Percentiles rank a stretch among this genome's conserved stretches.
These are phyloP conservation scores for Toxotes chatareus DNA, from an alignment of 2,113 vertebrate genomes.

Conservation along the genomic window DNA sequence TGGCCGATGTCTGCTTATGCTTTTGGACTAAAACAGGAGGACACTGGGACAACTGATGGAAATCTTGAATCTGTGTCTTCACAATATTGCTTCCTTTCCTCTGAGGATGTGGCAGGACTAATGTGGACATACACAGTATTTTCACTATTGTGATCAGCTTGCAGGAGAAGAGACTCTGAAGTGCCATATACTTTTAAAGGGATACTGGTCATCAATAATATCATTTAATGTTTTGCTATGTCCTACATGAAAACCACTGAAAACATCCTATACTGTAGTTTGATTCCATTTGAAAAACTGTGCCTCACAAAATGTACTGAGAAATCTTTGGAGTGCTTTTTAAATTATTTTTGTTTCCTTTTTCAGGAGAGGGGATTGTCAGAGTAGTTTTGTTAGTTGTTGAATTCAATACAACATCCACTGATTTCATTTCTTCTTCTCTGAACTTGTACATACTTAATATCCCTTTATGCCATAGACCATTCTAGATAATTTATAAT, in stretches of 20 bases:
- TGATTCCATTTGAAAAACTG: slow-evolving; percentile 82
- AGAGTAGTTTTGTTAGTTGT: slow-evolving; percentile 62
- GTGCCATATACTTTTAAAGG: slow-evolving; percentile 82
- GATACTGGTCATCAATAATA: slow-evolving; percentile 78
- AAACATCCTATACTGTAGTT: slow-evolving; percentile 80
- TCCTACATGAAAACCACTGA: slow-evolving; percentile 79
- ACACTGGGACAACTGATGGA: slow-evolving; percentile 55
- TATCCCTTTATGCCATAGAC: slow-evolving; percentile 76
- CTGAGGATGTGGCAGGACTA: slow-evolving; percentile 55
- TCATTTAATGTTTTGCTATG: slow-evolving; percentile 64
- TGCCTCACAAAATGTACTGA: slow-evolving; percentile 77
- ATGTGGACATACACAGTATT: slow-evolving; percentile 33
- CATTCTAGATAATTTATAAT: slow-evolving; percentile 85
- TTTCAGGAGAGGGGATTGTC: slow-evolving; percentile 62
- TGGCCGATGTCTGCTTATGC: slow-evolving; percentile 33
- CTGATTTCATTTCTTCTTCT: slow-evolving; percentile 65
- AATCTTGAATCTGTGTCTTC: slow-evolving; percentile 40
- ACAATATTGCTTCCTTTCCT: slow-evolving; percentile 51
- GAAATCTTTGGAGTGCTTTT: slow-evolving; percentile 75
- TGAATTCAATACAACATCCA: slow-evolving; percentile 64
- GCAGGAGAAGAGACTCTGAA: slow-evolving; percentile 65
- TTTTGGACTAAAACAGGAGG: slow-evolving; percentile 43
- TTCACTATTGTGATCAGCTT: slow-evolving; percentile 42
- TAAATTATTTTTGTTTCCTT: slow-evolving; percentile 78
- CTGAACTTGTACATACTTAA: slow-evolving; percentile 79